These are phyloP conservation scores for Stegodyphus dumicola DNA, from an alignment of 1,140 invertebrate species.

Conservation along the genomic window DNA sequence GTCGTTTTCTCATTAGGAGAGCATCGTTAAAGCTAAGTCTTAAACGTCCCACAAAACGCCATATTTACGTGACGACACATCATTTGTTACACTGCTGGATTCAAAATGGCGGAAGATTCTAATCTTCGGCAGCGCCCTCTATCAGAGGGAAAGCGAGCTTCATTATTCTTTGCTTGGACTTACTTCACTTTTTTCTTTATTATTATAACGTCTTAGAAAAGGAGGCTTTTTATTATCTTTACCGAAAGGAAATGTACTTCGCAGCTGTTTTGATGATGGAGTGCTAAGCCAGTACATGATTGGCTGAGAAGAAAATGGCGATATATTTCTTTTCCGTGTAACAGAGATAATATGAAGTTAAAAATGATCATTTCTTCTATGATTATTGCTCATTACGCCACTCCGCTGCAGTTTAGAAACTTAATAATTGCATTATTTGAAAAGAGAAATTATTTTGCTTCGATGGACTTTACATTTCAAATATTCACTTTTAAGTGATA, in stretches of 20 bases:
- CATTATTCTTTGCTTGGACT: conserved; percentile 23
- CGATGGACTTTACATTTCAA: too few species aligned
- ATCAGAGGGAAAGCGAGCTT: conserved; percentile 25
- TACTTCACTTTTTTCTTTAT: conserved; percentile 1
- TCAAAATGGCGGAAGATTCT: conserved; percentile 56
- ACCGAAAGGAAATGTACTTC: conserved; percentile 40
- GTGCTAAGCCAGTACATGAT: conserved; percentile 23
- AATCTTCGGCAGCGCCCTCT: conserved; percentile 53
- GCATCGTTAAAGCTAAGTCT: conserved; percentile 37
- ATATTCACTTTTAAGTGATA: too few species aligned
- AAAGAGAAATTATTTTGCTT: too few species aligned
- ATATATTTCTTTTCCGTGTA: conserved; percentile 3
- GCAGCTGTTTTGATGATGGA: conserved; percentile 36
- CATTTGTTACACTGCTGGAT: conserved; percentile 48
- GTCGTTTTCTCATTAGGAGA: conserved; percentile 48
- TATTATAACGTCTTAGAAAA: not conserved
- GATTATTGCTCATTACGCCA: too few species aligned
- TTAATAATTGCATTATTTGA: too few species aligned
- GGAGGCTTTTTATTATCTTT: conserved; percentile 32
- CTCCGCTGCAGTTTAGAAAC: too few species aligned
- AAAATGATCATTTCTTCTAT: not conserved
- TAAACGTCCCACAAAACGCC: conserved; percentile 43
- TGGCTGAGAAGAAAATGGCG: conserved; percentile 16
- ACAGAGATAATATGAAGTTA: conserved; percentile 7
- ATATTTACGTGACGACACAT: conserved; percentile 55